Base-by-base conservation (phyloP, 2,888 invertebrate species). In the Gymnosoma rotundatum region DNA sequence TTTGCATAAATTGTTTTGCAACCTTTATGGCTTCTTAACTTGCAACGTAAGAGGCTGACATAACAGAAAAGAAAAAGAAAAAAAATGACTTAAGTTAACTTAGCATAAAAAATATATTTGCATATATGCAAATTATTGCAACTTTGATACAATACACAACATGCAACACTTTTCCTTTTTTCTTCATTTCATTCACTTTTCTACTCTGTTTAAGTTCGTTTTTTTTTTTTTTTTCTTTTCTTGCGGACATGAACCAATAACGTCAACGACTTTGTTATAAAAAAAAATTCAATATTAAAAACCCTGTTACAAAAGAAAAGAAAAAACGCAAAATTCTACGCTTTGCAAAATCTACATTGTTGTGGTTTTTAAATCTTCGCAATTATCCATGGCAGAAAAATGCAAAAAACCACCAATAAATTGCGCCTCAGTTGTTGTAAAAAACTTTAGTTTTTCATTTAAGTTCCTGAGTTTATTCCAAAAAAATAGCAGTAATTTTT, bases 1-100 rank as follows among this genome's bases (percentile, higher is more conserved):
- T 83, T 79, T 83, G 75, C 83, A 83, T 83, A 83, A 79, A 72
- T 83, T 80, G 32, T 60, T 14, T 64, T 67, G n/a, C 61, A 79
- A 83, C 83, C 79, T 83, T 79, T 80, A 80, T 83, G 83, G 79
- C 83, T 83, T 83, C 79, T 83, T 83, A 76, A 67, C 79, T 75
- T 79, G 66, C 78, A 73, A 73, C 74, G 69, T 67, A 67, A 76
- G 60, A 66, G 58, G 66, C 63, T 82, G 66, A 52, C 52, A 52
- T 36, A 79, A 56, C 20, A 61, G 56, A 52, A 20, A 21, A 76
- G 36, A 32, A 4, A 10, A 25, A 48, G 42, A 16, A n/a, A 58
- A 45, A 48, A 66, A 78, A 54, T 52, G 60, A 21, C 69, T 78
- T 54, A 78, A 78, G 63, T 63, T 54, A 64, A 56, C 78, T 78